Percentiles rank a stretch among this genome's conserved stretches.
Conservation (phyloP, 2,113 vertebrate genomes). For the Varanus salvator region DNA sequence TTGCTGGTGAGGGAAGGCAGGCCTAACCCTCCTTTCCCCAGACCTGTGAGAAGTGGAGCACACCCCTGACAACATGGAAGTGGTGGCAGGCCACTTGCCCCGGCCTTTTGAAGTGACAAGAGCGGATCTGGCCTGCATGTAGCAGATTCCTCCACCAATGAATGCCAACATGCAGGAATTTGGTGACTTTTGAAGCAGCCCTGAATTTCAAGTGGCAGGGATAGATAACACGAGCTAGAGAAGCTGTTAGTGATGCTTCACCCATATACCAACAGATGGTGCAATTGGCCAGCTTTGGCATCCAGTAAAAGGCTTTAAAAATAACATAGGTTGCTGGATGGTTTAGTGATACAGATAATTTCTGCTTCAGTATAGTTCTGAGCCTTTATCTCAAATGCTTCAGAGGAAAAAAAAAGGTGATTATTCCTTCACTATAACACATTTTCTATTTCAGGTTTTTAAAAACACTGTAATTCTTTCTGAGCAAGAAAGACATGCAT, state of each 20-base stretch:
- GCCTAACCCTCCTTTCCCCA: neutral
- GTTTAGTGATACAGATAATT: neutral
- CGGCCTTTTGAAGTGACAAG: neutral
- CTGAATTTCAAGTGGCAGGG: neutral
- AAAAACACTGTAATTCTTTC: neutral
- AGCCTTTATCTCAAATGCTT: neutral
- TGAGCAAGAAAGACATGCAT: neutral
- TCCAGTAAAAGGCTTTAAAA: neutral
- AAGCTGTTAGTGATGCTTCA: neutral
- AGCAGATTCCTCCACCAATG: neutral
- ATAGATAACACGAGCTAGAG: fast-evolving
- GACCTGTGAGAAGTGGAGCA: neutral
- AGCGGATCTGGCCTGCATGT: neutral
- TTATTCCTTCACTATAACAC: neutral
- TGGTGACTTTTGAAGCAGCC: neutral
- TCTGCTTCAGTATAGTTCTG: neutral
- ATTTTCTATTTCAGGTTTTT: neutral
- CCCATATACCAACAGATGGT: slow-evolving; percentile 48
- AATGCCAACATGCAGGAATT: neutral
- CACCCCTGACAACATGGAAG: neutral
- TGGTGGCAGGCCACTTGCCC: neutral
- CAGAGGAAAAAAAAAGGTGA: neutral
- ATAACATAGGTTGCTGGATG: neutral
- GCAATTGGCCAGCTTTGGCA: neutral
- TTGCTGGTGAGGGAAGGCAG: too few relatives aligned